phyloP scores from a whole-genome alignment of 2,797 vertebrate species.

The Pantherophis alleghaniensis region DNA sequence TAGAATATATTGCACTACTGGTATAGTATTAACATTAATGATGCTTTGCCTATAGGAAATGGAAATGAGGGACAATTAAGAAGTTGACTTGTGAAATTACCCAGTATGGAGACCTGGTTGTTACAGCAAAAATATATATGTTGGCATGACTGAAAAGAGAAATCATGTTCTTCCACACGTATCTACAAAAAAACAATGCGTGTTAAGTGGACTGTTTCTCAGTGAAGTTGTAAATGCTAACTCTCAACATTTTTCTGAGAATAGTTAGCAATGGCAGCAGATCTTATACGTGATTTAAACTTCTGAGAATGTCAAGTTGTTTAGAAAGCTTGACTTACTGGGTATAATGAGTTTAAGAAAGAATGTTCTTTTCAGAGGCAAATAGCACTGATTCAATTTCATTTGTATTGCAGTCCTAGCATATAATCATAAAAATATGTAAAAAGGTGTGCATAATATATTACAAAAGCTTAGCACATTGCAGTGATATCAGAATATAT shows the following conservation, averaged over 20 bases:
- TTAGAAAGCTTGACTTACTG: neutral
- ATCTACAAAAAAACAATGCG: neutral
- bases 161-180: neutral
- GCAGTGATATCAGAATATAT: neutral
- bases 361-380: constrained; percentile 49
- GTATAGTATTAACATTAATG: neutral
- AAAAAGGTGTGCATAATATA: neutral
- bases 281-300: constrained; percentile 1
- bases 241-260: neutral
- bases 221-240: neutral
- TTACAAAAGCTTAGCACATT: neutral
- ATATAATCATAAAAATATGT: neutral
- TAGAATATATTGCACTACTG: neutral
- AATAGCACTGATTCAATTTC: constrained; percentile 48
- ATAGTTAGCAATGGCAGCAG: neutral
- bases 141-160: neutral
- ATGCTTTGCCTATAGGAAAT: neutral
- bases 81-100: neutral
- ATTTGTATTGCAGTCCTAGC: neutral
- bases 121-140: neutral
- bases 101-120: neutral
- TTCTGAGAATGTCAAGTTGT: neutral
- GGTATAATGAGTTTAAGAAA: constrained; percentile 49
- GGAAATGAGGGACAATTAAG: neutral
- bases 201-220: neutral